phyloP scores from a whole-genome alignment of 2,888 invertebrate species.

The Epirrita christyi region DNA sequence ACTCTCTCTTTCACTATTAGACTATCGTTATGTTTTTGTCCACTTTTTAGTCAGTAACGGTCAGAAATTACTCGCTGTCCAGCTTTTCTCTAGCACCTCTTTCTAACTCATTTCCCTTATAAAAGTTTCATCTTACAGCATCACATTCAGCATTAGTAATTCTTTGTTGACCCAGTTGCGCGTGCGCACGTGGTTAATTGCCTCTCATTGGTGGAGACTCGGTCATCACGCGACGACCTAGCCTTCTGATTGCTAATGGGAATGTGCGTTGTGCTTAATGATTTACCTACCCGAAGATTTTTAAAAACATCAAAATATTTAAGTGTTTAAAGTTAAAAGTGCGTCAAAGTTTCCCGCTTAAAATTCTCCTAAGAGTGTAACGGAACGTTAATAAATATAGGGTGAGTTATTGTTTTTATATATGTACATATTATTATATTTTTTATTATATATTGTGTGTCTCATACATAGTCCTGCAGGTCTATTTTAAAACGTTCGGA shows the following conservation, averaged over 20 bases:
- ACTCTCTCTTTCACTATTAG: too few relatives aligned
- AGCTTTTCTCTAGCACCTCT: slow-evolving; percentile 4
- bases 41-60: too few relatives aligned
- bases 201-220: slow-evolving; percentile 56
- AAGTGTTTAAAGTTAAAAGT: not conserved
- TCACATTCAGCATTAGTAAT: slow-evolving; percentile 50
- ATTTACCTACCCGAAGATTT: slow-evolving; percentile 14
- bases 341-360: not conserved
- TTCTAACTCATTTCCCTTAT: slow-evolving; percentile 10
- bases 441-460: too few relatives aligned
- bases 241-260: slow-evolving; percentile 55
- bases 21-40: too few relatives aligned
- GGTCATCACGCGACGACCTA: slow-evolving; percentile 61
- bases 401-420: slow-evolving; percentile 7
- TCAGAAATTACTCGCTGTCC: too few relatives aligned
- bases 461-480: too few relatives aligned
- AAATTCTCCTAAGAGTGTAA: too few relatives aligned
- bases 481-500: too few relatives aligned
- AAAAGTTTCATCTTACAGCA: slow-evolving; percentile 18
- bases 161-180: slow-evolving; percentile 65
- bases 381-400: slow-evolving; percentile 9
- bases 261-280: slow-evolving; percentile 26
- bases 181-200: slow-evolving; percentile 65
- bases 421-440: too few relatives aligned
- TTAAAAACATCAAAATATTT: not conserved